Conservation (phyloP, 2,113 vertebrate genomes). For the Gymnocephalus cernua region DNA sequence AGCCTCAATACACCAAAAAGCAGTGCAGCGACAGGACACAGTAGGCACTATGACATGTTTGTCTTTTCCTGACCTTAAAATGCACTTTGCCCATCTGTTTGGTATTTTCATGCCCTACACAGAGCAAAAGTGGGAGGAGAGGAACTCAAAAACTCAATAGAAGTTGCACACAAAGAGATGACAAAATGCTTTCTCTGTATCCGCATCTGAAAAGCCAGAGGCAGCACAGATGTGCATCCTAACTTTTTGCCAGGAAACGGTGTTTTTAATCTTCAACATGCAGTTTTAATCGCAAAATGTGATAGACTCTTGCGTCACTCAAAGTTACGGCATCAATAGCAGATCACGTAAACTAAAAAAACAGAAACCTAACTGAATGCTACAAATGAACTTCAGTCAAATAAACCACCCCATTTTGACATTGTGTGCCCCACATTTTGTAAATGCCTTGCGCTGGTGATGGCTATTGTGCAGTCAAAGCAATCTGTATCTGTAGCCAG, state of each 20-base stretch:
- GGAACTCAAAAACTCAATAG: background rate
- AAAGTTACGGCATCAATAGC: background rate
- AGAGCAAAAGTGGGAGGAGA: constrained; percentile 8
- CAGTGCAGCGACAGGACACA: background rate
- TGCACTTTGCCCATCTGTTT: constrained; percentile 51
- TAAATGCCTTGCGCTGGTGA: background rate
- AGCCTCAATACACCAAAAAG: background rate
- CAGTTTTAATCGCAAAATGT: background rate
- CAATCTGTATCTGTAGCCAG: too few species aligned
- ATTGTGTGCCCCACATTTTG: background rate
- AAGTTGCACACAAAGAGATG: background rate
- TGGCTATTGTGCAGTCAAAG: background rate
- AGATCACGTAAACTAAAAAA: constrained; percentile 4
- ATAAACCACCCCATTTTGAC: too few species aligned
- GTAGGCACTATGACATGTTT: background rate
- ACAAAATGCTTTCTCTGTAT: background rate
- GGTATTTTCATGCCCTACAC: constrained; percentile 12
- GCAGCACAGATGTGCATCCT: background rate
- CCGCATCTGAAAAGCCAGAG: background rate
- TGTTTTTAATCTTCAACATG: background rate
- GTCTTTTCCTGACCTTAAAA: constrained; percentile 33
- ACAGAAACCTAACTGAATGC: background rate
- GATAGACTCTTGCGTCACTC: background rate
- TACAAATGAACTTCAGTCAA: background rate
- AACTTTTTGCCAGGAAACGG: background rate